Conservation (phyloP, 2,113 vertebrate species). For the Pithys albifrons region DNA sequence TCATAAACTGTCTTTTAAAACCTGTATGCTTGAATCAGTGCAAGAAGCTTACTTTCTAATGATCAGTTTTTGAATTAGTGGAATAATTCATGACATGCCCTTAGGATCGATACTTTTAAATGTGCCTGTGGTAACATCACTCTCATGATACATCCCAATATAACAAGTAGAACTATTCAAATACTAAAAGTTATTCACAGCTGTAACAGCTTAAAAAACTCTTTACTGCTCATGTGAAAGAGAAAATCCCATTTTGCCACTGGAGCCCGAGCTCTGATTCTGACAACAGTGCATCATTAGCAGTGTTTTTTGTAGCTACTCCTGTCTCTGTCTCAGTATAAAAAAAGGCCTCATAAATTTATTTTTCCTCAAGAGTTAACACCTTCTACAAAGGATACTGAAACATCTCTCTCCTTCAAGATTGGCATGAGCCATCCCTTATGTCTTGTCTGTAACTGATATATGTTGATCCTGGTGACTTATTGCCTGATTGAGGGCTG, state of each 20-base stretch:
- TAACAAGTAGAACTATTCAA: background rate
- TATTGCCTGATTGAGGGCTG: background rate
- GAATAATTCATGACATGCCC: background rate
- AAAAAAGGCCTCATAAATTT: background rate
- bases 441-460: background rate
- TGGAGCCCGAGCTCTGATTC: background rate
- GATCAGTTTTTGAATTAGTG: conserved; percentile 3
- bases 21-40: background rate
- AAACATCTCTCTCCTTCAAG: background rate
- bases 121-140: background rate
- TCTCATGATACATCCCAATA: background rate
- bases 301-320: background rate
- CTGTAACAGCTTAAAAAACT: background rate
- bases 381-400: background rate
- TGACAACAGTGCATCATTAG: background rate
- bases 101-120: conserved; percentile 3
- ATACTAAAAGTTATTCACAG: background rate
- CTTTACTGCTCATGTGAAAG: background rate
- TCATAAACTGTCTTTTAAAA: background rate
- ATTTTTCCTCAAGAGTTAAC: background rate
- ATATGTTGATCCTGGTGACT: background rate
- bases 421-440: background rate
- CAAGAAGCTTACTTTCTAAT: background rate
- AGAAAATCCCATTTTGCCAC: background rate
- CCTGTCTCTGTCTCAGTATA: background rate